Evolutionary conservation across 2,113 vertebrate genomes (phyloP), one percentile per base, ranked within the genome.

Genomic region (Echinops telfairi): DNA sequence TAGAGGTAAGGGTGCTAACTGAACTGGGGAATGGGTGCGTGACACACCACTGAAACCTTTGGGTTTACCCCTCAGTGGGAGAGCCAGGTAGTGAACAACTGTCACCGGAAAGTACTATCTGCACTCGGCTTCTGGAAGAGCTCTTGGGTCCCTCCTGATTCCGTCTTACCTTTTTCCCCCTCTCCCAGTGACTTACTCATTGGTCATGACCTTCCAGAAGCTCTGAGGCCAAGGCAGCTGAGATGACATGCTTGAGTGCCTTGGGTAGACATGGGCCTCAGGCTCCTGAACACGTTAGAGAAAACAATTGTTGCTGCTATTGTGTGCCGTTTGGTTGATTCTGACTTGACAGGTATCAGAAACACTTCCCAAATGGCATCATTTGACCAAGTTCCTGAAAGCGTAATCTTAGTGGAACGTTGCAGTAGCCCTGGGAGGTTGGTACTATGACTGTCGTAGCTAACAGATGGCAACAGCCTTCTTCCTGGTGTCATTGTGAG

Each of bases 361-460:
- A 68, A 43, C 22, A 9, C 53, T 75, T 91, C 38, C 33, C 53
- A 92, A 84, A 84, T 20, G 38, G 43, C 78, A 93, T 47, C 82
- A 57, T n/a, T 89, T n/a, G n/a, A 17, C 62, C 68, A 75, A 90
- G 43, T 60, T 38, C 43, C 82, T 93, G 25, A n/a, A 78, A 57
- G 27, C 11, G 31, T 83, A 17, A n/a, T 57, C 89, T 64, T 79
- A 47, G 10, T 33, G 40, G 20, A 77, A 82, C 4, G 43, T 85
- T 68, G 29, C n/a, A 79, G 7, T 73, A 78, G 83, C 64, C 75
- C 79, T 85, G 4, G 47, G 10, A 53, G 5, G 47, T 53, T 85
- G 43, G 68, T 68, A 19, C 36, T 53, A 17, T 0, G 16, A 60
- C 38, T 19, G 47, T 75, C 77, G 62, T 89, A 9, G 66, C 81